Evolutionary conservation across 2,113 vertebrate genomes (phyloP).

Genomic region (Leucopsar rothschildi): DNA sequence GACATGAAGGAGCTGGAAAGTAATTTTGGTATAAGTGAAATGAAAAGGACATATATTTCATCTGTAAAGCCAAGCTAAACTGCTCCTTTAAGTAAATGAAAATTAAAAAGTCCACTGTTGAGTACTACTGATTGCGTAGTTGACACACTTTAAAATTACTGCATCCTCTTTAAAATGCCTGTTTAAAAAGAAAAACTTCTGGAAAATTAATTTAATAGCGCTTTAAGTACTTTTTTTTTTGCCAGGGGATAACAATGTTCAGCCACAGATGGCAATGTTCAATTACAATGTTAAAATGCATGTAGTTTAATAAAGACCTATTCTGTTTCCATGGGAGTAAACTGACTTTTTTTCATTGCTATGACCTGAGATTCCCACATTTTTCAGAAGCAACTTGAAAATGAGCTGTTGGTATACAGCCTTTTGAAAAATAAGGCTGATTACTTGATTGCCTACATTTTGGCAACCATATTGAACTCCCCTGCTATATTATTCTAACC

Average conservation of each 20-base stretch:
- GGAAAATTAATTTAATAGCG: neutral
- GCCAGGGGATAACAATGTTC: neutral
- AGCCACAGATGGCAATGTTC: neutral
- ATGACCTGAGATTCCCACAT: neutral
- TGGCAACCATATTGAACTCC: neutral
- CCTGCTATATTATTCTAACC: neutral
- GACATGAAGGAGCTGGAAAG: neutral
- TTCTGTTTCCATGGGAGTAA: neutral
- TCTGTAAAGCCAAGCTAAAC: neutral
- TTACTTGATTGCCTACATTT: neutral
- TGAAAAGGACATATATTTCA: neutral
- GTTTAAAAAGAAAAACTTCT: neutral
- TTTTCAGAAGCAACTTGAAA: neutral
- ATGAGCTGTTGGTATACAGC: neutral
- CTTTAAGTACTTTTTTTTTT: neutral
- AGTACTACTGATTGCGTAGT: neutral
- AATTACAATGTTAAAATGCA: neutral
- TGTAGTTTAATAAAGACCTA: neutral
- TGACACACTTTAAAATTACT: neutral
- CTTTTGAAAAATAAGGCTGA: conserved; percentile 21
- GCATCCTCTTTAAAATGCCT: neutral
- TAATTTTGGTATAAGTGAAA: neutral
- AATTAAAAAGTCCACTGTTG: neutral
- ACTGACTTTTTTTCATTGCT: neutral
- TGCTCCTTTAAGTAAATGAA: neutral